phyloP scores from a whole-genome alignment of 1,140 invertebrate genomes.

The Hyles vespertilio region DNA sequence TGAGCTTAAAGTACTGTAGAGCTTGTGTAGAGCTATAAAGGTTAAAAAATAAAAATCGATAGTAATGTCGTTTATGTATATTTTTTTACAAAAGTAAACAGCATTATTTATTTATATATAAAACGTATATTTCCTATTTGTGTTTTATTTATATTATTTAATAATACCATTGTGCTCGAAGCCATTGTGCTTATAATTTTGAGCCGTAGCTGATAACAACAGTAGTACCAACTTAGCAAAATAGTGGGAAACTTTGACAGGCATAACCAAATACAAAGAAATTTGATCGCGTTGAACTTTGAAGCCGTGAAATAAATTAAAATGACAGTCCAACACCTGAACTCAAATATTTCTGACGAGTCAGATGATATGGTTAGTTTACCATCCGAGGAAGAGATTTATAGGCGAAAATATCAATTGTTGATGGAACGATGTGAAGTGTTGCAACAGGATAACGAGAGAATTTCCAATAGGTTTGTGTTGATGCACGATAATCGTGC shows the following conservation, averaged over 20 bases:
- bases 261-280: constrained; percentile 57
- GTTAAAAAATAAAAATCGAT: too few species aligned
- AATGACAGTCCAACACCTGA: constrained; percentile 75
- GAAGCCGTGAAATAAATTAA: constrained; percentile 72
- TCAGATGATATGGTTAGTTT: constrained; percentile 75
- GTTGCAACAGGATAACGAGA: constrained; percentile 80
- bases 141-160: too few species aligned
- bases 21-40: too few species aligned
- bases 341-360: constrained; percentile 75
- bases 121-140: too few species aligned
- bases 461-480: constrained; percentile 78
- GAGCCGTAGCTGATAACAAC: neutral
- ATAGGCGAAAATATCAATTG: constrained; percentile 79
- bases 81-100: too few species aligned
- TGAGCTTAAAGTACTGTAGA: neutral
- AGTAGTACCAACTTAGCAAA: constrained; percentile 29
- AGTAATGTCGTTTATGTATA: too few species aligned
- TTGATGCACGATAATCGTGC: constrained; percentile 24
- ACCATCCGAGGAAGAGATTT: constrained; percentile 77
- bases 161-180: neutral
- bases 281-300: constrained; percentile 70
- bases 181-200: neutral
- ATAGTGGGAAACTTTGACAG: constrained; percentile 18
- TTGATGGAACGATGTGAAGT: constrained; percentile 80
- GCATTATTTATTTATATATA: too few species aligned